A percentile compares a stretch with the other conserved stretches of the same genome.
These are phyloP conservation scores for Cataglyphis altisquamis DNA, from an alignment of 2,888 invertebrate species.

Conservation along the genomic window DNA sequence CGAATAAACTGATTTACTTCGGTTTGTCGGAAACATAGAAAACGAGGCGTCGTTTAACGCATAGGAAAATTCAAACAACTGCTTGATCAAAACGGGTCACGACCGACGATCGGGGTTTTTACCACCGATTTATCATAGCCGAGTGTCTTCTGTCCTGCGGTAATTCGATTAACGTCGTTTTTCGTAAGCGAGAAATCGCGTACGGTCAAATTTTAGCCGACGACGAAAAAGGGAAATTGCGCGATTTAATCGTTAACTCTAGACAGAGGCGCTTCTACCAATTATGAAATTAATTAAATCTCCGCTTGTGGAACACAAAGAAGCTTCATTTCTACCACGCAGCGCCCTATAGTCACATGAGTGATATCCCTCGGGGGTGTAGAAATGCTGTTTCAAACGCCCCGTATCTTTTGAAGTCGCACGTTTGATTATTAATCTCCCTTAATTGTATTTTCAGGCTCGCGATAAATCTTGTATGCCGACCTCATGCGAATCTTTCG, in stretches of 20 bases:
- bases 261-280: constrained; percentile 24
- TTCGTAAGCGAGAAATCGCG: constrained; percentile 1
- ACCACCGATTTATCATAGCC: background rate
- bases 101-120: constrained; percentile 21
- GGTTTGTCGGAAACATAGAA: constrained; percentile 37
- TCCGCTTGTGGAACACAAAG: constrained; percentile 21
- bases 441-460: constrained; percentile 36
- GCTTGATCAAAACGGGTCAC: constrained; percentile 33
- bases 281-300: constrained; percentile 45
- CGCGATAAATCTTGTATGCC: constrained; percentile 38
- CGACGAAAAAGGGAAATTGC: constrained; percentile 3
- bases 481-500: background rate
- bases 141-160: constrained; percentile 1
- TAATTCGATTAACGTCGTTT: constrained; percentile 28
- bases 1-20: constrained; percentile 48
- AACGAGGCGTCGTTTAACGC: constrained; percentile 39
- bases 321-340: constrained; percentile 33
- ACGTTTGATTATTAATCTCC: constrained; percentile 49
- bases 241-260: constrained; percentile 17
- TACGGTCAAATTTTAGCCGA: constrained; percentile 19
- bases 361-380: constrained; percentile 33
- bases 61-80: constrained; percentile 23
- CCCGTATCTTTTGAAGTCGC: constrained; percentile 38
- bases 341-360: background rate
- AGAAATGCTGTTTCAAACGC: constrained; percentile 27